A percentile compares a stretch with the other conserved stretches of the same genome.
Conservation (phyloP, 2,888 invertebrate genomes). For the Argyresthia goedartella region DNA sequence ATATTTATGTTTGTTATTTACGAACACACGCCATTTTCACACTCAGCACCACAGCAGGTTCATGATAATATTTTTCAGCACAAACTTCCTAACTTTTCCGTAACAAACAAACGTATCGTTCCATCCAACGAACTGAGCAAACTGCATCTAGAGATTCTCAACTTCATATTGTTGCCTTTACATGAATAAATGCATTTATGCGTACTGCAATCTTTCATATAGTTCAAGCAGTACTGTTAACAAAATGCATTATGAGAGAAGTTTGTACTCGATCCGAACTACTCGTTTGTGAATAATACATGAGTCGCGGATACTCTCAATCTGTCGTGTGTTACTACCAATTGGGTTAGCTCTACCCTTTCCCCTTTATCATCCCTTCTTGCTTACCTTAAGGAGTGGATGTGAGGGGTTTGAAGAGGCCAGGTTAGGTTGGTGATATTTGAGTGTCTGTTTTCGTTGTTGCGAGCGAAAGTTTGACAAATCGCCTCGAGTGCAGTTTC, state of each 20-base stretch:
- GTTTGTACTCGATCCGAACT: slow-evolving; percentile 36
- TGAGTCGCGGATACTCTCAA: slow-evolving; percentile 52
- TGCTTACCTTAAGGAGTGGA: background rate
- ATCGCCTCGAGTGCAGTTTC: slow-evolving; percentile 45
- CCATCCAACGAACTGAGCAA: background rate
- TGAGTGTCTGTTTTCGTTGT: slow-evolving; percentile 33
- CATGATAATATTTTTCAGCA: too few relatives aligned
- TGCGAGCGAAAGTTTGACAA: slow-evolving; percentile 49
- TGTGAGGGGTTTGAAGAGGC: slow-evolving; percentile 11
- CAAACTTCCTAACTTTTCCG: too few relatives aligned
- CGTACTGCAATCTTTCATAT: slow-evolving; percentile 36
- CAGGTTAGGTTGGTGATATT: slow-evolving; percentile 21
- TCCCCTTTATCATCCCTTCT: background rate
- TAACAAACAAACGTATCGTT: background rate
- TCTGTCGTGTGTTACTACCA: slow-evolving; percentile 38
- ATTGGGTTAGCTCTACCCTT: slow-evolving; percentile 12
- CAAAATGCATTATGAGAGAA: slow-evolving; percentile 40
- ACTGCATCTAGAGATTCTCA: background rate
- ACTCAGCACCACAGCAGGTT: too few relatives aligned
- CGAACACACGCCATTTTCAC: too few relatives aligned
- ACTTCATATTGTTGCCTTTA: slow-evolving; percentile 15
- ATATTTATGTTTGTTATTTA: too few relatives aligned
- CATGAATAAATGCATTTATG: slow-evolving; percentile 59
- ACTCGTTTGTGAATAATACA: slow-evolving; percentile 55
- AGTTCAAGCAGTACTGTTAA: slow-evolving; percentile 20